Percentiles rank a stretch among this genome's conserved stretches.
Evolutionary conservation across 1,140 invertebrate genomes (phyloP).

Genomic region (Drosophila tristis): DNA sequence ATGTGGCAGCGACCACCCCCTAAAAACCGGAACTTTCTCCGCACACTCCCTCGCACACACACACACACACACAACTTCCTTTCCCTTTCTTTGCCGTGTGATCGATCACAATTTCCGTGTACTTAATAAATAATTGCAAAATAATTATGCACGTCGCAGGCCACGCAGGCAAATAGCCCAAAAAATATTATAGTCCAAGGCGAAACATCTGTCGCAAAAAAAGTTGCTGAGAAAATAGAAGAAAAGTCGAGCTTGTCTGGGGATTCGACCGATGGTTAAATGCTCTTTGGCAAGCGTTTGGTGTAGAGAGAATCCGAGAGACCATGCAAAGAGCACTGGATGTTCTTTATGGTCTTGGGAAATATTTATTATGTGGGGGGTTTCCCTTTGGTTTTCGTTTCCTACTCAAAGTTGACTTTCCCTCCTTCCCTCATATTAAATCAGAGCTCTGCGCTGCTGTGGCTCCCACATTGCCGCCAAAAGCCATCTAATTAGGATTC

Average conservation of each 20-base stretch:
- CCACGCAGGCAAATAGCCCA: constrained; percentile 57
- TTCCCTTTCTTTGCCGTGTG: constrained; percentile 21
- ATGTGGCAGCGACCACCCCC: constrained; percentile 8
- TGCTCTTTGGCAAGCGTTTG: constrained; percentile 20
- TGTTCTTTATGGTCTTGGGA: background rate
- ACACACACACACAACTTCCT: constrained; percentile 4
- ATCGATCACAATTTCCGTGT: constrained; percentile 78
- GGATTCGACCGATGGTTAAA: constrained; percentile 10
- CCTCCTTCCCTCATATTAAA: no score
- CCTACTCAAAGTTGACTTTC: background rate
- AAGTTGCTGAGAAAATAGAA: constrained; percentile 36
- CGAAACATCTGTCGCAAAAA: constrained; percentile 69
- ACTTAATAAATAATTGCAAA: constrained; percentile 83
- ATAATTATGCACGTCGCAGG: constrained; percentile 69
- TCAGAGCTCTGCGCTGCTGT: constrained; percentile 1
- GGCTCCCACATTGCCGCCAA: no score
- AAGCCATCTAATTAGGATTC: constrained; percentile 33
- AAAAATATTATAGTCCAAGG: constrained; percentile 54
- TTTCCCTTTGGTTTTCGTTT: background rate
- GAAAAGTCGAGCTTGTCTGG: constrained; percentile 3
- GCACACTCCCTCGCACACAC: background rate
- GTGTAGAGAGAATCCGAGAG: no score
- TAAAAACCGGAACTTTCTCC: background rate
- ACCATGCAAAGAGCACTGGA: no score
- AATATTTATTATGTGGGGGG: background rate